These are phyloP conservation scores for Drosophila merina DNA, from an alignment of 2,888 invertebrate genomes.

Conservation along the genomic window DNA sequence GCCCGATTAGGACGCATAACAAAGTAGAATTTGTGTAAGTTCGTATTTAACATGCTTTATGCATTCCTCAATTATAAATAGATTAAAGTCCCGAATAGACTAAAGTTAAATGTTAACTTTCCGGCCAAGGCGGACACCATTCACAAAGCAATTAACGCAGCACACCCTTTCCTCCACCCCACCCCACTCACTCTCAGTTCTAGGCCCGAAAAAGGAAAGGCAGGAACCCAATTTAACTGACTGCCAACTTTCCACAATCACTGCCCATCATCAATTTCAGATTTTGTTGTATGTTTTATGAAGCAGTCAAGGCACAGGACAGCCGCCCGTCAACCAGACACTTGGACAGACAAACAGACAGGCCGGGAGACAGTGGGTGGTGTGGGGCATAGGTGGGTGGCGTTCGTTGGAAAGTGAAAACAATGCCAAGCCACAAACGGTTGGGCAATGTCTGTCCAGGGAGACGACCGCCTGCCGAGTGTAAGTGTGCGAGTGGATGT, in stretches of 20 bases:
- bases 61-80: conserved; percentile 78
- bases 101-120: conserved; percentile 78
- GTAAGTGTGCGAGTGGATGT: conserved; percentile 20
- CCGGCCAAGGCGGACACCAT: conserved; percentile 78
- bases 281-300: conserved; percentile 79
- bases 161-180: conserved; percentile 31
- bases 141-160: conserved; percentile 79
- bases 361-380: conserved; percentile 41
- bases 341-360: conserved; percentile 46
- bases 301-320: conserved; percentile 55
- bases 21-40: conserved; percentile 78
- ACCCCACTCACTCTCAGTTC: background rate
- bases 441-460: conserved; percentile 63
- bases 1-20: conserved; percentile 74
- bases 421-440: conserved; percentile 67
- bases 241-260: conserved; percentile 78
- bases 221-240: conserved; percentile 78
- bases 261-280: conserved; percentile 80
- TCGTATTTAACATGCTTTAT: conserved; percentile 77
- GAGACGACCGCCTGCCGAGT: conserved; percentile 52
- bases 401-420: conserved; percentile 68
- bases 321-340: conserved; percentile 42
- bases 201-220: conserved; percentile 46
- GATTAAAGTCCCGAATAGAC: conserved; percentile 78
- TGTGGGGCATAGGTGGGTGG: conserved; percentile 29